Evolutionary conservation across 2,888 invertebrate genomes (phyloP), one percentile per base, ranked within the genome.

Genomic region (Mythimna loreyi): DNA sequence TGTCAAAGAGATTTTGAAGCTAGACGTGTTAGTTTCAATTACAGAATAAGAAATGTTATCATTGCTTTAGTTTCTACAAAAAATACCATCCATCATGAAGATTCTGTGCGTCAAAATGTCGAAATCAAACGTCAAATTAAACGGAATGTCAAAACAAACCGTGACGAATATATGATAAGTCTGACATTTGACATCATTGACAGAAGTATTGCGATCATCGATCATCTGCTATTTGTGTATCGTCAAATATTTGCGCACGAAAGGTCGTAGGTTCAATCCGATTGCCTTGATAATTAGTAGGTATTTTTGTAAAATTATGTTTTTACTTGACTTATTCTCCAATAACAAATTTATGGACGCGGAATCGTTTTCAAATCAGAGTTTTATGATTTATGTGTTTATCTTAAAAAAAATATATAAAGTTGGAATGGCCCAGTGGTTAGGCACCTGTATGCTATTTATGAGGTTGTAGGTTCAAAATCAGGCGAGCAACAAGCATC

Each of bases 171-270:
- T 30, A 56, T 78, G 80, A 80, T 76, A 72, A 75, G 76, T 76
- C 47, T 75, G 78, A 83, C 78, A 75, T 85, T 83, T 81, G 74
- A 67, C 75, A 63, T 69, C 59, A 75, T 80, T 80, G 84, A 82
- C 78, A 80, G 60, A 75, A 76, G 50, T 74, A 59, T 75, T 75
- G 72, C 50, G 61, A 57, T 67, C 80, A 75, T 76, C 65, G 60
- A 81, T 77, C 84, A 77, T 60, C 33, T 57, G 3, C 56, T 65
- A 58, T 71, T 70, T 82, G 59, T 73, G 56, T 58, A 66, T 58
- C 65, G 45, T 67, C 75, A 75, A 82, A 78, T 84, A 81, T 82
- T 84, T 69, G 67, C 69, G 36, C 61, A 57, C 36, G 19, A 69
- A 81, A 79, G 84, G 79, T 82, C 77, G 30, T 55, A 55, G 40